A percentile compares a stretch with the other conserved stretches of the same genome.
phyloP scores from a whole-genome alignment of 2,888 invertebrate genomes.

The Lacanobia wlatinum region DNA sequence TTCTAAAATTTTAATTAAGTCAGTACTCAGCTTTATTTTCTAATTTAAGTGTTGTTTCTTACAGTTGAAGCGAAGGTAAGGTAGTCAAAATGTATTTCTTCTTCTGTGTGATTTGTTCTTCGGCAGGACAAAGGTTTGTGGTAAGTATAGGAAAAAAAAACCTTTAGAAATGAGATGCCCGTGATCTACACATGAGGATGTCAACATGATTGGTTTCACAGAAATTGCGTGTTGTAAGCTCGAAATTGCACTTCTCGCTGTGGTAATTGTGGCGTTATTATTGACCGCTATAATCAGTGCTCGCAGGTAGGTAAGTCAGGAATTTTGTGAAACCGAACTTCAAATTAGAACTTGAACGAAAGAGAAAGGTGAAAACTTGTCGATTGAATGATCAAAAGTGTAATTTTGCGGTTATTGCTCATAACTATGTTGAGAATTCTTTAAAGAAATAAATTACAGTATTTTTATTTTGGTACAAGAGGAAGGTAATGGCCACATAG shows the following conservation, averaged over 20 bases:
- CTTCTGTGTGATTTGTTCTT: slow-evolving; percentile 6
- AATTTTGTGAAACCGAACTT: slow-evolving; percentile 56
- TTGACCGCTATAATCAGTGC: slow-evolving; percentile 64
- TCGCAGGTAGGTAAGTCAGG: slow-evolving; percentile 51
- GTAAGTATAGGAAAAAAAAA: slow-evolving; percentile 26
- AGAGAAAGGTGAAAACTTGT: slow-evolving; percentile 30
- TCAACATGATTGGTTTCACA: slow-evolving; percentile 72
- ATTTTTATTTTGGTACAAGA: too few species aligned
- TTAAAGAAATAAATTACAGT: too few species aligned
- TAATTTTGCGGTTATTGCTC: slow-evolving; percentile 9
- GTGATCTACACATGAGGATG: slow-evolving; percentile 61
- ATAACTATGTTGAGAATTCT: background rate
- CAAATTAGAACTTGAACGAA: slow-evolving; percentile 27
- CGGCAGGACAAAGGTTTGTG: slow-evolving; percentile 19
- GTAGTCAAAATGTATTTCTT: slow-evolving; percentile 4
- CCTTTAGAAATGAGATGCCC: slow-evolving; percentile 14
- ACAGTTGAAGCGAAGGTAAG: slow-evolving; percentile 45
- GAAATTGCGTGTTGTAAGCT: slow-evolving; percentile 74
- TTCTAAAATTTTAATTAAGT: slow-evolving; percentile 24
- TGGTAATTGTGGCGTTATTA: slow-evolving; percentile 68
- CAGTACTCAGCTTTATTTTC: slow-evolving; percentile 11
- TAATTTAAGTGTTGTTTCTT: slow-evolving; percentile 46
- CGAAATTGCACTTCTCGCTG: slow-evolving; percentile 68
- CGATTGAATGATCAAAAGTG: slow-evolving; percentile 30
- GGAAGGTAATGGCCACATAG: background rate